Base-by-base conservation (phyloP, 30 jellyfish, hydroid and myxozoan species). In the Clytia hemisphaerica region DNA sequence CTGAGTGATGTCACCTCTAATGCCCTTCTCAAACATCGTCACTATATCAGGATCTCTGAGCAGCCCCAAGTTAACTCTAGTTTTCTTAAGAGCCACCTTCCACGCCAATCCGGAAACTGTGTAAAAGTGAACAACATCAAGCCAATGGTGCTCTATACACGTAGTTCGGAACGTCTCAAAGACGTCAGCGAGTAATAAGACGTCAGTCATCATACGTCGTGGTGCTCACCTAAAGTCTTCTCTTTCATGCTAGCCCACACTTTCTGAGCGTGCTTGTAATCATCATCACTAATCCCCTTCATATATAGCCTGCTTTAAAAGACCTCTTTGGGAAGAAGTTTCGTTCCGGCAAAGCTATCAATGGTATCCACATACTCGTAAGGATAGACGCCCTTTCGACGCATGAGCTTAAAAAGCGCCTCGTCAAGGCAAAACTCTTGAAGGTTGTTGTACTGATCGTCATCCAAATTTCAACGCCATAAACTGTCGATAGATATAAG, bases 81-180 rank as follows among this genome's bases (percentile, higher is more conserved):
- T n/a, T n/a, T n/a, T n/a, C 36, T 73, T 73, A 2, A 73, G 26
- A 9, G 85, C 85, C 2, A 83, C 82, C 12, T 58, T 33, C 85
- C 85, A 77, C 12, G 92, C 79, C 30, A 77, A 32, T 6, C 87
- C 92, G 1, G 92, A 88, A 6, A 76, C 29, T n/a, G 92, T 38
- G 24, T 21, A 37, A 45, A n/a, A 67, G 18, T 40, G n/a, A 47
- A 80, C 87, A 31, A 88, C 88, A 42, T 77, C 92, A 7, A 77
- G 35, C 0, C 27, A 15, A 37, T 66, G 68, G 21, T 47, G 2
- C 19, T 46, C 26, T 0, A 42, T 60, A 7, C 80, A 45, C 10
- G 64, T 53, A 12, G 36, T 30, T 50, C 87, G 47, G 51, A 67
- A 77, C 51, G 40, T 58, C 53, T 79, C 76, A 47, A 62, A 62